A percentile compares a stretch with the other conserved stretches of the same genome.
Conservation (phyloP, 2,888 invertebrate species). For the Theretra japonica region DNA sequence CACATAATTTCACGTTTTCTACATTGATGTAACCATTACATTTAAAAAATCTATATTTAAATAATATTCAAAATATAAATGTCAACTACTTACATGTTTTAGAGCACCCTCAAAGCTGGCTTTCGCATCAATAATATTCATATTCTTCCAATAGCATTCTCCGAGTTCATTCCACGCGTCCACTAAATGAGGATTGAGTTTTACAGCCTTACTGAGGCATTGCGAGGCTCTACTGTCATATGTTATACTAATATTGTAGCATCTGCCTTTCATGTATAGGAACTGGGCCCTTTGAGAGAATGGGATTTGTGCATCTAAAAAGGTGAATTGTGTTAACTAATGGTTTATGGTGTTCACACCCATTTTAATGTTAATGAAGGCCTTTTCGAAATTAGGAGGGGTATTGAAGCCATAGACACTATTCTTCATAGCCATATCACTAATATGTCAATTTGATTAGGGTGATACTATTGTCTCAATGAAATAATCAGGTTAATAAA, state of each 20-base stretch:
- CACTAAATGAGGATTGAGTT: constrained; percentile 91
- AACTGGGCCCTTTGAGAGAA: constrained; percentile 80
- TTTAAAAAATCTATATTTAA: no score
- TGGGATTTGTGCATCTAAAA: constrained; percentile 64
- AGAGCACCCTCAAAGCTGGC: constrained; percentile 93
- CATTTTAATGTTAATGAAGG: no score
- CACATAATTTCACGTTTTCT: no score
- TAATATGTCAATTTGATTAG: no score
- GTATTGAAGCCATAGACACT: no score
- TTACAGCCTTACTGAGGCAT: constrained; percentile 92
- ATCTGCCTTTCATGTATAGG: constrained; percentile 89
- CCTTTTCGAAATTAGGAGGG: no score
- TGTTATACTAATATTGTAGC: constrained; percentile 88
- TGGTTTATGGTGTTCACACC: no score
- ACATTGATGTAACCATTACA: no score
- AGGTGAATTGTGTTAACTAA: not conserved
- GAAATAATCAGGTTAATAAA: no score
- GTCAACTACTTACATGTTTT: constrained; percentile 84
- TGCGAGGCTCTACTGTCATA: constrained; percentile 90
- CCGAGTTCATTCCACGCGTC: constrained; percentile 96
- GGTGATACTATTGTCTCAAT: no score
- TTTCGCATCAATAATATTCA: constrained; percentile 91
- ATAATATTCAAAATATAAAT: not conserved
- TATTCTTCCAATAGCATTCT: constrained; percentile 94
- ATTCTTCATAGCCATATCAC: no score